phyloP scores from a whole-genome alignment of 2,113 vertebrate genomes.

The Oreochromis spilurus region DNA sequence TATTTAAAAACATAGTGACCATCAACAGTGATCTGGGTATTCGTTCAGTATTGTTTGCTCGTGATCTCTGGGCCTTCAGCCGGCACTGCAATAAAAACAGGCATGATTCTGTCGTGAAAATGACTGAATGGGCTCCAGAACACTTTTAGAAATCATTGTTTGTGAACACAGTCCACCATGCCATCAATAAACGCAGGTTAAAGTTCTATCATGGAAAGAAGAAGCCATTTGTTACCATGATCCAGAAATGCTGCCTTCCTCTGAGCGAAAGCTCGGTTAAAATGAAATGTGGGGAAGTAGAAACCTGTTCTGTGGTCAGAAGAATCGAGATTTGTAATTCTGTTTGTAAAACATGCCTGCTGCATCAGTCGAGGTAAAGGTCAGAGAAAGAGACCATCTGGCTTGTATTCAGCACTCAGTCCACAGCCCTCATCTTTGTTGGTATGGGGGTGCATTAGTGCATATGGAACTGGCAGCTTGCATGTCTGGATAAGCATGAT shows the following conservation, averaged over 20 bases:
- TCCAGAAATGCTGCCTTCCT: not conserved
- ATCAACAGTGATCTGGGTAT: not conserved
- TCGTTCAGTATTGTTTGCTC: rapidly evolving
- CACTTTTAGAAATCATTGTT: not conserved
- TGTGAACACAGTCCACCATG: not conserved
- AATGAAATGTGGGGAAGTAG: not conserved
- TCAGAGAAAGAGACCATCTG: not conserved
- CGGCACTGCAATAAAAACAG: not conserved
- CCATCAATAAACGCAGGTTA: not conserved
- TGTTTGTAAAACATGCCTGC: not conserved
- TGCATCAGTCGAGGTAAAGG: not conserved
- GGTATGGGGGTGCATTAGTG: not conserved
- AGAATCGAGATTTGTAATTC: not conserved
- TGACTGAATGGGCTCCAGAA: not conserved
- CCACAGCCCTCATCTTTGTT: not conserved
- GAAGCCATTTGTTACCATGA: not conserved
- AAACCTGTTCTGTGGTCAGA: not conserved
- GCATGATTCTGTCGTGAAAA: rapidly evolving
- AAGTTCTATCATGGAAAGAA: not conserved
- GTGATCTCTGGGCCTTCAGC: not conserved
- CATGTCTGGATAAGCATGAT: not conserved
- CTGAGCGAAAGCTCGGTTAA: not conserved
- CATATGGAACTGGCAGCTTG: not conserved
- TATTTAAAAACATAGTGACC: not conserved
- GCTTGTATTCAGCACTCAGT: not conserved